Evolutionary conservation across 2,888 invertebrate species (phyloP).

Genomic region (Zelleria hepariella): DNA sequence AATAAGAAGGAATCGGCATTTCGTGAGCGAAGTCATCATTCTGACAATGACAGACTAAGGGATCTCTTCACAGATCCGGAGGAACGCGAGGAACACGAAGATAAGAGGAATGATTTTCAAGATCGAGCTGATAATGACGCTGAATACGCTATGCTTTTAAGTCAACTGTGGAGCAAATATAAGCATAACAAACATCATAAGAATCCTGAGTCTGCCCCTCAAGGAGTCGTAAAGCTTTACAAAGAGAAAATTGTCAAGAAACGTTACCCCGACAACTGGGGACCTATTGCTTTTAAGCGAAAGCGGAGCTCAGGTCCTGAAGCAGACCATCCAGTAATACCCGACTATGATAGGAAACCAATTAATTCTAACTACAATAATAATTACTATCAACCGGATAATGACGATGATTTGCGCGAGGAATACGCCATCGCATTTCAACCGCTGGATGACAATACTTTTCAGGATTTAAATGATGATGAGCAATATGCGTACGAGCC

Average conservation of each 20-base stretch:
- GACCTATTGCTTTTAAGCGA: conserved; percentile 64
- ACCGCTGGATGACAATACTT: conserved; percentile 55
- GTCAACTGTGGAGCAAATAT: conserved; percentile 73
- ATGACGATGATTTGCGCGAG: conserved; percentile 57
- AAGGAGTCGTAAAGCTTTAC: conserved; percentile 59
- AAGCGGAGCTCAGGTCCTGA: conserved; percentile 57
- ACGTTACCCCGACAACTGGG: conserved; percentile 60
- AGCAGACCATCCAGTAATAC: conserved; percentile 24
- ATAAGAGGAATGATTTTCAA: too few relatives aligned
- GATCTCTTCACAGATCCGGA: conserved; percentile 48
- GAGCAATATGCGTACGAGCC: conserved; percentile 53
- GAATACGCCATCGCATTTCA: conserved; percentile 65
- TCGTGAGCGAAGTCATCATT: conserved; percentile 54
- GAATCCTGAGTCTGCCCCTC: conserved; percentile 41
- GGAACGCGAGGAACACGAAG: conserved; percentile 38
- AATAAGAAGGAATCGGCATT: conserved; percentile 43
- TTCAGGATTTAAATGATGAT: conserved; percentile 50
- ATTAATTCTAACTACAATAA: conserved; percentile 42
- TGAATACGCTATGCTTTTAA: conserved; percentile 67
- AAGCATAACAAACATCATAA: conserved; percentile 48
- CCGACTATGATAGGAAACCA: conserved; percentile 31
- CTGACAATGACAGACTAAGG: conserved; percentile 51
- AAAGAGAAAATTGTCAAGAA: conserved; percentile 63
- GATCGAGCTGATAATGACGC: conserved; percentile 27
- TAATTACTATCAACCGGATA: conserved; percentile 47